Base-by-base conservation (phyloP, 35 echinoderm and acorn worm species). In the Lytechinus variegatus region DNA sequence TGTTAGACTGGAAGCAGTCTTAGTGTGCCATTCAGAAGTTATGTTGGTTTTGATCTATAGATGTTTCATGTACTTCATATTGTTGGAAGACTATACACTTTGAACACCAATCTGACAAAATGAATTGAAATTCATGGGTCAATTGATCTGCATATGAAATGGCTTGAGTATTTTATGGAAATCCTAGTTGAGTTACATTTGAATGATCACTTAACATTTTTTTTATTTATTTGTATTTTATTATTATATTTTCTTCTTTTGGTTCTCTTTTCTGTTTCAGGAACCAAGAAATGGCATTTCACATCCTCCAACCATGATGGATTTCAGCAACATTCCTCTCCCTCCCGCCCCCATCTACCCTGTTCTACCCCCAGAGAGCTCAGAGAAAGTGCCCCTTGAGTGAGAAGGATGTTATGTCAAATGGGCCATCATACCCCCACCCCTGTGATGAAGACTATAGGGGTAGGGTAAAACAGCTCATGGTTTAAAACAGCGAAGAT, bases 311-410 rank as follows among this genome's bases (percentile, higher is more conserved):
- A 93, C 52, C 27, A 4, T 93, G 53, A 54, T 93, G 92, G 92
- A 93, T 57, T 93, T 93, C 92, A 93, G 92, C 92, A 54, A 57
- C 92, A 93, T 93, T 54, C 92, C 92, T 27, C 92, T 93, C 27
- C 92, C 92, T 24, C 92, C 92, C 3, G 92, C 92, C 54, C 92
- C 92, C 16, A 93, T 93, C 5, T 93, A 93, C 54, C 92, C 92
- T 24, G 92, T 93, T 54, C 92, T 93, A 54, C 52, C 52, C 54
- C 92, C 92, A 21, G 52, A 55, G 14, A 27, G 12, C 10, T 93
- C 92, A n/a, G 53, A 93, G 92, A 93, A 93, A 57, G 92, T 93
- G 13, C 92, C 92, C 54, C 92, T 93, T 27, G 92, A 93, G 92
- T 93, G 92, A 93, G 88, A 24, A 79, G 66, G 66, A 24, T 16